Percentiles rank a stretch among this genome's conserved stretches.
phyloP scores from a whole-genome alignment of 2,888 invertebrate species.

The Diarsia brunnea region DNA sequence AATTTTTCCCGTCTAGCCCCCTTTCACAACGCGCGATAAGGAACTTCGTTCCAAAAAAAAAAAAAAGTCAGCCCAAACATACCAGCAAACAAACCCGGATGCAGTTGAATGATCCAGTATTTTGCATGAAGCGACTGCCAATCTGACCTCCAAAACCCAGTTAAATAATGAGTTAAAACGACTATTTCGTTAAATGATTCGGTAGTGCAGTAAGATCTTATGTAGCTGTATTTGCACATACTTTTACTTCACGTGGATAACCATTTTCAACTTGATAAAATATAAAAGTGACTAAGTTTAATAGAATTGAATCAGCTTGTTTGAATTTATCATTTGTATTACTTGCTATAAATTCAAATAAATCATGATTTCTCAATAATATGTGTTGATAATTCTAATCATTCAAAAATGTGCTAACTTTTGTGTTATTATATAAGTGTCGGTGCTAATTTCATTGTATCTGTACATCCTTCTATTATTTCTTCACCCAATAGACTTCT shows the following conservation, averaged over 20 bases:
- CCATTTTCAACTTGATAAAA: not conserved
- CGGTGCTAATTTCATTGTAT: constrained; percentile 25
- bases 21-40: too few relatives aligned
- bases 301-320: not conserved
- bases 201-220: not conserved
- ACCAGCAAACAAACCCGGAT: too few relatives aligned
- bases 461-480: not conserved
- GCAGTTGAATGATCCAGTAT: too few relatives aligned
- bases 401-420: constrained; percentile 30
- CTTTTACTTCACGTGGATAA: not conserved
- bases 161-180: not conserved
- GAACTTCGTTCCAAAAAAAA: too few relatives aligned
- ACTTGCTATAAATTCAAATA: constrained; percentile 14
- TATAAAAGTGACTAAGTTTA: not conserved
- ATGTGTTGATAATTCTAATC: constrained; percentile 36
- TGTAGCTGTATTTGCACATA: not conserved
- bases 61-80: too few relatives aligned
- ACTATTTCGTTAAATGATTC: not conserved
- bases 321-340: constrained; percentile 24
- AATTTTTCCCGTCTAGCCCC: too few relatives aligned
- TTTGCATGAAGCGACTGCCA: too few relatives aligned
- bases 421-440: constrained; percentile 5
- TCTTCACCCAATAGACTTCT: not conserved
- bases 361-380: constrained; percentile 48
- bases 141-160: too few relatives aligned